These are phyloP conservation scores for Calephelis nemesis DNA, from an alignment of 1,140 invertebrate genomes.

Conservation along the genomic window DNA sequence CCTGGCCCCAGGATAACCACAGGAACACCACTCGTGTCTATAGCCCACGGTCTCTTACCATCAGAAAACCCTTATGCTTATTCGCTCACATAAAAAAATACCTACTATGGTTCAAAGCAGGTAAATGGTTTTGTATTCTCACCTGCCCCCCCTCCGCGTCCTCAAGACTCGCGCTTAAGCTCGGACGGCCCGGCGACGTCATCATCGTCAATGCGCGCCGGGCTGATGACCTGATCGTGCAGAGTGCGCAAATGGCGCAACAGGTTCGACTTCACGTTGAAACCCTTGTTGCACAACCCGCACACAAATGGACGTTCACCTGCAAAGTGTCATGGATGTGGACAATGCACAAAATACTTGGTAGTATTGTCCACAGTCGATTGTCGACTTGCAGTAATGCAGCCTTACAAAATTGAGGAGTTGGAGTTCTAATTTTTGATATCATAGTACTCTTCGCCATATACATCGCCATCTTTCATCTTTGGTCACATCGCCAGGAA, in stretches of 20 bases:
- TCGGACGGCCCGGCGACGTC: constrained; percentile 52
- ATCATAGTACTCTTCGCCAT: too few species aligned
- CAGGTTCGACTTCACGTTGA: constrained; percentile 89
- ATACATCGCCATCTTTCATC: too few species aligned
- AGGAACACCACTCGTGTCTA: too few species aligned
- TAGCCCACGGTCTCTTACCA: too few species aligned
- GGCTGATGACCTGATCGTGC: constrained; percentile 82
- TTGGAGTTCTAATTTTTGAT: too few species aligned
- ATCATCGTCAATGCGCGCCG: constrained; percentile 50
- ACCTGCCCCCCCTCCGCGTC: constrained; percentile 68
- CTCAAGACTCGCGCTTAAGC: constrained; percentile 69
- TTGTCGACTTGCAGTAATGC: too few species aligned
- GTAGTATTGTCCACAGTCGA: too few species aligned
- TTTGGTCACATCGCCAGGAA: too few species aligned
- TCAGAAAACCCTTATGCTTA: too few species aligned
- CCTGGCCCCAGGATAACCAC: too few species aligned
- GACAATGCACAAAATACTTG: constrained; percentile 14
- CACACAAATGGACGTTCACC: constrained; percentile 85
- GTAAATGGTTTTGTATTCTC: constrained; percentile 4
- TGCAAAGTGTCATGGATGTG: constrained; percentile 25
- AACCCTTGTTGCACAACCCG: constrained; percentile 87
- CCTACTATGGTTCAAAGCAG: neutral
- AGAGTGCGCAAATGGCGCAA: constrained; percentile 86
- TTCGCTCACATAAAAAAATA: too few species aligned
- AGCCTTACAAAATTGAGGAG: too few species aligned